Base-by-base conservation (phyloP, 2,113 vertebrate genomes). In the Macquaria ambigua region DNA sequence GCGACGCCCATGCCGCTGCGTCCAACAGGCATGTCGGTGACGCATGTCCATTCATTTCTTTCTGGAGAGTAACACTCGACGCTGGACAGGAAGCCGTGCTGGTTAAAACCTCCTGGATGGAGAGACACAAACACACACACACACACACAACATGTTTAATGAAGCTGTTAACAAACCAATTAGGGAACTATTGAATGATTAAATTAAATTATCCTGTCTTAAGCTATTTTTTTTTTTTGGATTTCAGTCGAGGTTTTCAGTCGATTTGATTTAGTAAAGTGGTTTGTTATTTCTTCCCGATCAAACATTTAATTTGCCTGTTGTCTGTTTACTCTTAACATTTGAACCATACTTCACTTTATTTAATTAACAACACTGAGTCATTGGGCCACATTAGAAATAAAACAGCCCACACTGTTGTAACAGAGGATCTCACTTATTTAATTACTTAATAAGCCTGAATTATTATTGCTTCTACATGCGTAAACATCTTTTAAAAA, bases 1-100 rank as follows among this genome's bases (percentile, higher is more conserved):
- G 95, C 93, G 20, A 96, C 88, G 56, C 96, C 96, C 95, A 97
- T 96, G 28, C 96, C 96, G 64, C 96, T 97, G 81, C 96, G 94
- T 23, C 94, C 95, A 0, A 89, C 7, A 0, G 93, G 90, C 96
- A 97, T 97, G 82, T 94, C 86, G 0, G 94, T 92, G 77, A 96
- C 52, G 14, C 81, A 70, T 0, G 80, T 95, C 96, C 96, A 97
- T 71, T 93, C 92, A 31, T 96, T 94, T 16, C 63, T 93, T 6
- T 94, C 92, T 0, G 95, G 95, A 78, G 93, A 95, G 93, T 96
- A 97, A 81, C 88, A 93, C 89, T 97, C 96, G 10, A 96, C 87
- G 9, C 93, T 96, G 87, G 95, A 92, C 74, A 96, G 91, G 91
- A 97, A 97, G 28, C 96, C 96, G 0, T 82, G 87, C 85, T 96